These are phyloP conservation scores for Ageneiosus marmoratus DNA, from an alignment of 2,113 vertebrate genomes.

Conservation along the genomic window DNA sequence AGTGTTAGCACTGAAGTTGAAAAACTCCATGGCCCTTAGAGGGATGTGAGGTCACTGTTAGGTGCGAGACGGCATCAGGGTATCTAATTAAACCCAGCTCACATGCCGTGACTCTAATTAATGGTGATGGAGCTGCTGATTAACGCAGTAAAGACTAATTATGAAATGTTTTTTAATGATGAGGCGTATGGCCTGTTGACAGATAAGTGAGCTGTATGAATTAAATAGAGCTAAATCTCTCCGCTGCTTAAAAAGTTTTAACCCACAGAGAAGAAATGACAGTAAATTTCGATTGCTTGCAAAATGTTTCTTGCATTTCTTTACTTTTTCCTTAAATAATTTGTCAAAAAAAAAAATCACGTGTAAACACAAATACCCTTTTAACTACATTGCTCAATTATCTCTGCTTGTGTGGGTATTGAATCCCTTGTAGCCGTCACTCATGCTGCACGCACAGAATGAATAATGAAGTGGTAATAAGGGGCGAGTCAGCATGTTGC, in stretches of 20 bases:
- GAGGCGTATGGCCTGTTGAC: slow-evolving; percentile 21
- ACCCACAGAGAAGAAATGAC: background rate
- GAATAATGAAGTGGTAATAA: slow-evolving; percentile 18
- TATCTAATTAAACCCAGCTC: slow-evolving; percentile 22
- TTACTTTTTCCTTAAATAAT: background rate
- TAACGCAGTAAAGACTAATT: slow-evolving; percentile 27
- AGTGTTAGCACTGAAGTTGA: background rate
- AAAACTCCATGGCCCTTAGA: slow-evolving; percentile 5
- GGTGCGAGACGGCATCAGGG: slow-evolving; percentile 2
- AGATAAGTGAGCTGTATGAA: background rate
- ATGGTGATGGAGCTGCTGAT: slow-evolving; percentile 26
- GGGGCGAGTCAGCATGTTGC: slow-evolving; percentile 11
- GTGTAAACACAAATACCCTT: background rate
- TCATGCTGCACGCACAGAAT: slow-evolving; percentile 3
- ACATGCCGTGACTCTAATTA: slow-evolving; percentile 29
- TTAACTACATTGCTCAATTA: background rate
- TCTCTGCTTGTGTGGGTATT: slow-evolving; percentile 1
- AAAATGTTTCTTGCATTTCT: no score
- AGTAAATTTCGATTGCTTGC: background rate
- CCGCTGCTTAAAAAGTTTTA: background rate
- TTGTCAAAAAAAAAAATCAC: background rate
- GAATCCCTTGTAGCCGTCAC: slow-evolving; percentile 3
- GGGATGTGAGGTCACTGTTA: slow-evolving; percentile 20
- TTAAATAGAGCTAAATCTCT: background rate
- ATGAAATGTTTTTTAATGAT: slow-evolving; percentile 20